phyloP scores from a whole-genome alignment of 2,888 invertebrate species.

The Dascillus cervinus region DNA sequence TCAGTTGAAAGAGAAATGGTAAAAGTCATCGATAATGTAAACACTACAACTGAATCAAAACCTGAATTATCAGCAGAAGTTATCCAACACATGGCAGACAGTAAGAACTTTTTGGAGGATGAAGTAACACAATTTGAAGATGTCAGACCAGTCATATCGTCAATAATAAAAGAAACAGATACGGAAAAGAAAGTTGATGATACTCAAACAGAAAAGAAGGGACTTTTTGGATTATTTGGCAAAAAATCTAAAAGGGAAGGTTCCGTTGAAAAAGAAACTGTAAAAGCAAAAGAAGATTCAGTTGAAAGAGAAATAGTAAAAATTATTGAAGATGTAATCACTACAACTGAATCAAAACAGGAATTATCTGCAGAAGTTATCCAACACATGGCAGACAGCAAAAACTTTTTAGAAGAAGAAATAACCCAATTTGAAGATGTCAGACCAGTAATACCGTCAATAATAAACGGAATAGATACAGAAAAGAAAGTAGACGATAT shows the following conservation, averaged over 20 bases:
- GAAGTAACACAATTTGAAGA: slow-evolving; percentile 13
- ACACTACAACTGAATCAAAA: slow-evolving; percentile 3
- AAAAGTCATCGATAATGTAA: neutral
- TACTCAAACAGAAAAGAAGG: slow-evolving; percentile 15
- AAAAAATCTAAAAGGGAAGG: slow-evolving; percentile 18
- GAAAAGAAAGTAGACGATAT: neutral
- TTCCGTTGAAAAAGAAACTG: slow-evolving; percentile 2
- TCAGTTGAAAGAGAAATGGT: no score
- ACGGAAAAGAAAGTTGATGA: slow-evolving; percentile 2
- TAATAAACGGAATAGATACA: neutral
- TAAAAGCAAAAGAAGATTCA: neutral
- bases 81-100: slow-evolving; percentile 19
- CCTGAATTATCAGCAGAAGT: slow-evolving; percentile 7
- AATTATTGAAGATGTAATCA: neutral
- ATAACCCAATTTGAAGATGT: slow-evolving; percentile 22
- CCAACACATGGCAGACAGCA: slow-evolving; percentile 17
- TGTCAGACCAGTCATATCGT: slow-evolving; percentile 2
- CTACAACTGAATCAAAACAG: slow-evolving; percentile 10
- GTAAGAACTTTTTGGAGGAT: slow-evolving; percentile 10
- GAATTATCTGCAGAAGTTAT: slow-evolving; percentile 18
- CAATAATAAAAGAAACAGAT: neutral
- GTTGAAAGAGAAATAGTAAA: slow-evolving; percentile 8
- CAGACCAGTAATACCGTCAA: slow-evolving; percentile 11
- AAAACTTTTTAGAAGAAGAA: slow-evolving; percentile 21
- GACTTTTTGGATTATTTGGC: slow-evolving; percentile 21